Percentiles rank a stretch among this genome's conserved stretches.
Conservation (phyloP, 2,888 invertebrate genomes). For the Tachina fera region DNA sequence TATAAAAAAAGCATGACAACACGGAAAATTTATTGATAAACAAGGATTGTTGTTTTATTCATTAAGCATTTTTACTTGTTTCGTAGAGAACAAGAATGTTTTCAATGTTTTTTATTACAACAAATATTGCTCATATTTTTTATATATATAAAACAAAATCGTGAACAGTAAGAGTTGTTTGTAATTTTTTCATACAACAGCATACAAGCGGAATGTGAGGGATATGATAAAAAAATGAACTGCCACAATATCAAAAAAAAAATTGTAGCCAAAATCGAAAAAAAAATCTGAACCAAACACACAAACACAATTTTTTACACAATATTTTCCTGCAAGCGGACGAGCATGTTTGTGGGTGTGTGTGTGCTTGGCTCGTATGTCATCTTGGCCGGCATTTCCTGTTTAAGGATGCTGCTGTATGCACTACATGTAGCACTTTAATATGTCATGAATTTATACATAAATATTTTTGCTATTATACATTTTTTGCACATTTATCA, state of each 20-base stretch:
- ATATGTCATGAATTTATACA: constrained; percentile 69
- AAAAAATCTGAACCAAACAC: constrained; percentile 41
- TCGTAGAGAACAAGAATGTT: constrained; percentile 45
- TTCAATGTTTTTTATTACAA: constrained; percentile 59
- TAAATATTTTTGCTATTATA: constrained; percentile 48
- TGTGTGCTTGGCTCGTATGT: constrained; percentile 64
- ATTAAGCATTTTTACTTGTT: constrained; percentile 29
- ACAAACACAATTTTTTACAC: constrained; percentile 37
- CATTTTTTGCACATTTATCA: constrained; percentile 69
- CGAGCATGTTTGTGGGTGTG: background rate
- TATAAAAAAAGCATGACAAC: constrained; percentile 59
- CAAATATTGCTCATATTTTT: constrained; percentile 28
- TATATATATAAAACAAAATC: constrained; percentile 43
- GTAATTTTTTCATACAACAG: constrained; percentile 22
- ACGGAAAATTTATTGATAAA: constrained; percentile 69
- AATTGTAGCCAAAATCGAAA: constrained; percentile 7
- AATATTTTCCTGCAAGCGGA: background rate
- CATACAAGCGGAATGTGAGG: background rate
- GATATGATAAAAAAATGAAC: constrained; percentile 12
- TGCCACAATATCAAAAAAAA: constrained; percentile 13
- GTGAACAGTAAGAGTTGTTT: constrained; percentile 49
- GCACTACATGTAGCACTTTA: constrained; percentile 57
- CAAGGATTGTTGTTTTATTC: constrained; percentile 49
- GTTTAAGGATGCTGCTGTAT: constrained; percentile 66
- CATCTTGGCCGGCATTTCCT: constrained; percentile 69